Base-by-base conservation (phyloP, 2,888 invertebrate species). In the Idaea aversata region DNA sequence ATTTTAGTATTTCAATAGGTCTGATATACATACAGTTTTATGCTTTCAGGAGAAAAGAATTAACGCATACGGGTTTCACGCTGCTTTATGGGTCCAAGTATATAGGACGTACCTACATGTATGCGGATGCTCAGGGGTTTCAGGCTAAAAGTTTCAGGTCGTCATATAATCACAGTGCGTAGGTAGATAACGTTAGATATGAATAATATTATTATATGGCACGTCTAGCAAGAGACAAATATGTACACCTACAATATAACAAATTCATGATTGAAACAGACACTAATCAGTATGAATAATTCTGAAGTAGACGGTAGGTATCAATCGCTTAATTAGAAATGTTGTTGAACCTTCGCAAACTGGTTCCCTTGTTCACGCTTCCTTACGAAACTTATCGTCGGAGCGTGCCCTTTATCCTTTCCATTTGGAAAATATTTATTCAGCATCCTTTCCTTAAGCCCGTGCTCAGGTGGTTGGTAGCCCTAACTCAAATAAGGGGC, bases 401-500 rank as follows among this genome's bases (percentile, higher is more conserved):
- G 82, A 78, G 83, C 88, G 88, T 87, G 86, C 86, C 88, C 87
- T 87, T 87, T 85, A 88, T 88, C 88, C 88, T 80, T 88, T 86
- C 85, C 87, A 86, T 90, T 90, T 84, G 82, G 88, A 86, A 88
- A 90, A 91, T 91, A 90, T 91, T 91, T 91, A 88, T 90, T 91
- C 86, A 90, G 86, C 88, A 87, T 86, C 90, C 90, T 88, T 88
- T 87, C 87, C 88, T 85, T 88, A 89, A 90, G 89, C 88, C 82
- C 83, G 81, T 73, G 83, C 87, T 77, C 91, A 91, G 91, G 91
- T 91, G 91, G 84, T 85, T 84, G 84, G 84, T 85, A 86, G 83
- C 83, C 84, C 85, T 85, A 90, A 91, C 89, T 88, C 90, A 90
- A 91, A 91, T 85, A 91, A 82, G 82, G 83, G 82, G 81, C 78